Evolutionary conservation across 2,797 vertebrate species (phyloP).

Genomic region (Neomorphus geoffroyi): DNA sequence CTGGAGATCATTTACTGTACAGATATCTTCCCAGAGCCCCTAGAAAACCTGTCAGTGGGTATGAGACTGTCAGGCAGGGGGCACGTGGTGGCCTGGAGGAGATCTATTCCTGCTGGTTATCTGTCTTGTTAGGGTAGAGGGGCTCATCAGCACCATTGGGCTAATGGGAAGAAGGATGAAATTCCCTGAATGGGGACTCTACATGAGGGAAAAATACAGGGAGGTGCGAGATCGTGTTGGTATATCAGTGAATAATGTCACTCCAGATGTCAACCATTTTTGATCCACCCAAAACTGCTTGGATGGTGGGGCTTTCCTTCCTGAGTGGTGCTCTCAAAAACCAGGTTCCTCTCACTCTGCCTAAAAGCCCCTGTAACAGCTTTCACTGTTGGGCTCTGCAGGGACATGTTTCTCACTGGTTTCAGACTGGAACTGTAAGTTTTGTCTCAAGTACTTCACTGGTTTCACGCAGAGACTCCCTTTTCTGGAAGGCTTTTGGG

Average conservation of each 20-base stretch:
- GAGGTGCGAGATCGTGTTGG: not conserved
- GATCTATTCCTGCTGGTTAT: not conserved
- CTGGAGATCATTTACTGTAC: not conserved
- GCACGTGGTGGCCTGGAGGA: fast-evolving
- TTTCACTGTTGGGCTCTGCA: not conserved
- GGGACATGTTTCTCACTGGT: not conserved
- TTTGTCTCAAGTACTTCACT: not conserved
- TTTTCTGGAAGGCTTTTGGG: not conserved
- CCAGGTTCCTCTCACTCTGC: not conserved
- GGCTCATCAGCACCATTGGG: not conserved
- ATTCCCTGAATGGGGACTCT: not conserved
- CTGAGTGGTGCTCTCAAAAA: not conserved
- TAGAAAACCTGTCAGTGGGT: not conserved
- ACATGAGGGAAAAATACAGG: fast-evolving
- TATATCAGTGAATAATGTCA: not conserved
- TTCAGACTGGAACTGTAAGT: not conserved
- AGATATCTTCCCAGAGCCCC: not conserved
- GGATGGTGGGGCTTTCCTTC: not conserved
- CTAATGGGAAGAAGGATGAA: not conserved
- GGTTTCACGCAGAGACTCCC: not conserved
- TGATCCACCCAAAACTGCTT: not conserved
- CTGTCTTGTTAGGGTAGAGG: not conserved
- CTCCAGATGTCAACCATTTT: not conserved
- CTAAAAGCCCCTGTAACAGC: not conserved
- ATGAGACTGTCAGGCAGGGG: not conserved